These are phyloP conservation scores for Leuciscus idus DNA, from an alignment of 2,113 vertebrate genomes.

Conservation along the genomic window DNA sequence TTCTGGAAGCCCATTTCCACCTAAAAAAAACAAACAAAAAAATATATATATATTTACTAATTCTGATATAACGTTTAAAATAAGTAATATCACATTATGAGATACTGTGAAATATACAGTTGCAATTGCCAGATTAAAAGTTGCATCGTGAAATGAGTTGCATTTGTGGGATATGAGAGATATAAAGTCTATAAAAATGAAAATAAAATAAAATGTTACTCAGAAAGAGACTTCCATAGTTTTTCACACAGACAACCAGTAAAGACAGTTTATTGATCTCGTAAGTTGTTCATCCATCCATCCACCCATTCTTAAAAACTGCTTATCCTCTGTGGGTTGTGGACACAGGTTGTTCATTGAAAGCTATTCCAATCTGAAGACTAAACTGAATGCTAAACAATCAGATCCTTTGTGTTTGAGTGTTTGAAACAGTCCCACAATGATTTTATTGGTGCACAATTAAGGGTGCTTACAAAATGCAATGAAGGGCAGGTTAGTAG, in stretches of 20 bases:
- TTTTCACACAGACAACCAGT: background rate
- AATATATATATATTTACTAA: no score
- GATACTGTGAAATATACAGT: background rate
- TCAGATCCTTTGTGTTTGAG: background rate
- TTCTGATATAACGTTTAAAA: background rate
- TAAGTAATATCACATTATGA: background rate
- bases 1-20: background rate
- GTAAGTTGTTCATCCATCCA: background rate
- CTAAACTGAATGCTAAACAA: background rate
- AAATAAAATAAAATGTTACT: background rate
- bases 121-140: background rate
- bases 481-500: slow-evolving; percentile 22
- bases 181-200: background rate
- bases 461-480: background rate
- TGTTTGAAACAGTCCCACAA: background rate
- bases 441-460: background rate
- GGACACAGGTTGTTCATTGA: background rate
- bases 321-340: background rate
- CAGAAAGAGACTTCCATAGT: no score
- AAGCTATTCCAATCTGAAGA: background rate
- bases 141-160: background rate
- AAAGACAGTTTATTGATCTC: background rate
- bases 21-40: background rate
- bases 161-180: background rate
- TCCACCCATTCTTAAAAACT: background rate